Percentiles rank a stretch among this genome's conserved stretches.
Conservation (phyloP, 2,797 vertebrate genomes). For the Chelon auratus region DNA sequence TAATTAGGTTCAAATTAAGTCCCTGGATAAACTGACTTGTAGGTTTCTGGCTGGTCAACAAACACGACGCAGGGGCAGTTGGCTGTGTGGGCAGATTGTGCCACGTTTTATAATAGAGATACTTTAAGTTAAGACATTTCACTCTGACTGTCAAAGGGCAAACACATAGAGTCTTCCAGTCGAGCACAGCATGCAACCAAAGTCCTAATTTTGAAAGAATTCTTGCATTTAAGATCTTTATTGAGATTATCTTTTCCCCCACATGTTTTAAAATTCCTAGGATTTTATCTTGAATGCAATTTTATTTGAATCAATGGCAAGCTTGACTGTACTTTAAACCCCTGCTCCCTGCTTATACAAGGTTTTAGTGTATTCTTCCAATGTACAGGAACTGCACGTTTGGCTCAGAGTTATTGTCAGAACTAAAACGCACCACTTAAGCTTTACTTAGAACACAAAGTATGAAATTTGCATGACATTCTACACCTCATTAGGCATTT, state of each 20-base stretch:
- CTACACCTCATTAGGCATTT: not conserved
- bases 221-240: not conserved
- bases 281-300: conserved; percentile 6
- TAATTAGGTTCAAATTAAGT: conserved; percentile 66
- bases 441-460: not conserved
- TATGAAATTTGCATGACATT: not conserved
- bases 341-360: not conserved
- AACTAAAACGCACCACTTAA: not conserved
- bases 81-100: conserved; percentile 11
- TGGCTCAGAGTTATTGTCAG: not conserved
- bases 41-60: conserved; percentile 46
- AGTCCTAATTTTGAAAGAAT: not conserved
- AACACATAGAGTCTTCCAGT: not conserved
- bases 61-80: conserved; percentile 24
- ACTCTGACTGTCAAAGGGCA: not conserved
- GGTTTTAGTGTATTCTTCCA: not conserved
- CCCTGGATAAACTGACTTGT: conserved; percentile 36
- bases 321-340: not conserved
- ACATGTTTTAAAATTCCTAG: not conserved
- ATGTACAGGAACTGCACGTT: not conserved
- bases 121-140: not conserved
- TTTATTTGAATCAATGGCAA: not conserved
- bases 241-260: not conserved
- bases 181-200: no score
- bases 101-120: not conserved